Evolutionary conservation across 1,140 invertebrate genomes (phyloP).

Genomic region (Drosophila willistoni): DNA sequence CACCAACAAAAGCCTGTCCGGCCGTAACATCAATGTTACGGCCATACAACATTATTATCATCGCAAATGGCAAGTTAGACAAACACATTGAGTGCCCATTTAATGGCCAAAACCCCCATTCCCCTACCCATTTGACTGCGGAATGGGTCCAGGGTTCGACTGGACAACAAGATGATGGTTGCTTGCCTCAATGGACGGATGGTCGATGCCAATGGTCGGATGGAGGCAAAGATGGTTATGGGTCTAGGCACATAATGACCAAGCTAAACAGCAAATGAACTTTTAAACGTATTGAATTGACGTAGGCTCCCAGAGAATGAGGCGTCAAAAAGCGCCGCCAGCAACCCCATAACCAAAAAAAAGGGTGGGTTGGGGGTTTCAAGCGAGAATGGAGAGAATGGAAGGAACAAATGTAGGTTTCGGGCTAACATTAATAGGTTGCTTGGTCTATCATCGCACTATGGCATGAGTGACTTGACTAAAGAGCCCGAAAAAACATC

Average conservation of each 20-base stretch:
- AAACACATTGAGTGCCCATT: slow-evolving; percentile 81
- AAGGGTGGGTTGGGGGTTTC: background rate
- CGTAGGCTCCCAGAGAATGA: slow-evolving; percentile 43
- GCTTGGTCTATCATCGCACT: background rate
- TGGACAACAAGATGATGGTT: slow-evolving; percentile 1
- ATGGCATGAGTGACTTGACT: slow-evolving; percentile 9
- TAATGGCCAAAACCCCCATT: slow-evolving; percentile 49
- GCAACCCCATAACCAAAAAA: background rate
- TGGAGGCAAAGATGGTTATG: slow-evolving; percentile 49
- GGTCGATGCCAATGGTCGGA: too few species aligned
- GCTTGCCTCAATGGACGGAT: background rate
- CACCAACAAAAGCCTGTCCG: slow-evolving; percentile 46
- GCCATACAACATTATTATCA: slow-evolving; percentile 81
- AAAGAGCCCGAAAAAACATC: slow-evolving; percentile 1
- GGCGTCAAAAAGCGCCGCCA: slow-evolving; percentile 50
- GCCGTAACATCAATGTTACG: slow-evolving; percentile 72
- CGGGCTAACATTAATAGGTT: slow-evolving; percentile 15
- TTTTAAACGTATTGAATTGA: slow-evolving; percentile 80
- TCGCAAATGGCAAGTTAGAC: slow-evolving; percentile 80
- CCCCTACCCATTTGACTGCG: slow-evolving; percentile 24
- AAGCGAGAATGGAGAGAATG: background rate
- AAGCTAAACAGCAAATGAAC: slow-evolving; percentile 80
- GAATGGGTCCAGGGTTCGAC: slow-evolving; percentile 3
- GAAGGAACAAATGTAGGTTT: background rate
- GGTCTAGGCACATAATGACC: slow-evolving; percentile 74